A percentile compares a stretch with the other conserved stretches of the same genome.
Conservation (phyloP, 2,888 invertebrate genomes). For the Acanthosepion esculentum region DNA sequence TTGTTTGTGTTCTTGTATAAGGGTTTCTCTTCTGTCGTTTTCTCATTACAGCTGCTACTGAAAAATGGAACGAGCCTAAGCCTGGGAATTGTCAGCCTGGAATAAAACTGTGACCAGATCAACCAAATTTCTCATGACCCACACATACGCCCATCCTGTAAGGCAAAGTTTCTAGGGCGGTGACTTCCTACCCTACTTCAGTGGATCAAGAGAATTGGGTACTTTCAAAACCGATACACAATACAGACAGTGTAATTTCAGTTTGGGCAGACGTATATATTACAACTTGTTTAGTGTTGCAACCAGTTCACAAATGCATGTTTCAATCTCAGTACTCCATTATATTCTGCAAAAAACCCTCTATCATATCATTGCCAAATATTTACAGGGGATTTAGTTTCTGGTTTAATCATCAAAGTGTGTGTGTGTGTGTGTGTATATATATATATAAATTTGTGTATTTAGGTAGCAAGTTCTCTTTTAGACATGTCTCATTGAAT, state of each 20-base stretch:
- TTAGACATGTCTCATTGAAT: too few species aligned
- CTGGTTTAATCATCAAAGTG: too few species aligned
- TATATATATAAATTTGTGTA: too few species aligned
- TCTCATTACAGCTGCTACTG: neutral
- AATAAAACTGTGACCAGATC: neutral
- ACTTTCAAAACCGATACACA: neutral
- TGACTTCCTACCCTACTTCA: neutral
- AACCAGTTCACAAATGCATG: too few species aligned
- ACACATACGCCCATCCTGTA: constrained; percentile 21
- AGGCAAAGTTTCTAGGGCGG: neutral
- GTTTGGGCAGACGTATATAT: too few species aligned
- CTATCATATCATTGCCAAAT: too few species aligned
- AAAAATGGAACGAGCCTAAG: neutral
- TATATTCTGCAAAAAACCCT: too few species aligned
- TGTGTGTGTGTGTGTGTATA: too few species aligned
- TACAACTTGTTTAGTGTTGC: too few species aligned
- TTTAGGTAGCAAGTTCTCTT: too few species aligned
- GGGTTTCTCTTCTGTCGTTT: neutral
- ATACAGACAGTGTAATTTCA: neutral
- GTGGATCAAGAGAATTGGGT: neutral
- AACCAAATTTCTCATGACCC: neutral
- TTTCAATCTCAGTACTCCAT: too few species aligned
- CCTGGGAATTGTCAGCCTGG: neutral
- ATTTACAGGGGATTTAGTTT: too few species aligned
- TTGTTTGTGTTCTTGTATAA: neutral